Conservation (phyloP, 2,888 invertebrate species). For the Mythimna vitellina region DNA sequence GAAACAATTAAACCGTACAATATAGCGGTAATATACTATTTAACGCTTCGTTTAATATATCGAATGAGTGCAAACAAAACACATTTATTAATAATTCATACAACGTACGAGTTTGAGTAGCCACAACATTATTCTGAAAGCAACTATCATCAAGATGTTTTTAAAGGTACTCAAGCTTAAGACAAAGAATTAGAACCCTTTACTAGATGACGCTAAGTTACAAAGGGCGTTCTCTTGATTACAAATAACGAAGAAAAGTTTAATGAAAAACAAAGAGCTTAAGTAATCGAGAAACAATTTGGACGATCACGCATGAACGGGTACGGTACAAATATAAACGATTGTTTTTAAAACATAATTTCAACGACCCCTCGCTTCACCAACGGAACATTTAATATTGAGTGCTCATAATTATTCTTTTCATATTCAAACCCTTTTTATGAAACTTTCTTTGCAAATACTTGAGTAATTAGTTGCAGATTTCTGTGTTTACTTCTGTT, state of each 20-base stretch:
- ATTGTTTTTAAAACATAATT: conserved; percentile 91
- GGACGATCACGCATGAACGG: conserved; percentile 88
- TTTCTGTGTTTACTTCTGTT: conserved; percentile 70
- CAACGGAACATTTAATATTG: conserved; percentile 90
- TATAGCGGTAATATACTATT: conserved; percentile 60
- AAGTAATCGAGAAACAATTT: conserved; percentile 90
- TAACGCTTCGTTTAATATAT: conserved; percentile 64
- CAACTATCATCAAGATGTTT: conserved; percentile 38
- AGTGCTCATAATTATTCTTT: conserved; percentile 90
- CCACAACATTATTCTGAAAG: conserved; percentile 22
- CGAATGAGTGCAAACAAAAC: conserved; percentile 52
- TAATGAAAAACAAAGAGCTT: conserved; percentile 88
- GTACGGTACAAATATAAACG: conserved; percentile 86
- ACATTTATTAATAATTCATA: conserved; percentile 65
- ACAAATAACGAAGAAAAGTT: conserved; percentile 81
- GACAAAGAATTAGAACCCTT: conserved; percentile 58
- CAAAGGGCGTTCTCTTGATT: conserved; percentile 65
- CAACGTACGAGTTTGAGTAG: conserved; percentile 38
- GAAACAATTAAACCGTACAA: conserved; percentile 51
- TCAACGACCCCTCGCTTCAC: conserved; percentile 85
- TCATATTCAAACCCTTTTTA: conserved; percentile 86
- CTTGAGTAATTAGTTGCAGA: conserved; percentile 75
- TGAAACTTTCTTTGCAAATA: conserved; percentile 82
- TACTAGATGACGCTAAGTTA: conserved; percentile 53
- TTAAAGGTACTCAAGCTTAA: conserved; percentile 36